Conservation (phyloP, 2,113 vertebrate species). For the Bombycilla garrulus region DNA sequence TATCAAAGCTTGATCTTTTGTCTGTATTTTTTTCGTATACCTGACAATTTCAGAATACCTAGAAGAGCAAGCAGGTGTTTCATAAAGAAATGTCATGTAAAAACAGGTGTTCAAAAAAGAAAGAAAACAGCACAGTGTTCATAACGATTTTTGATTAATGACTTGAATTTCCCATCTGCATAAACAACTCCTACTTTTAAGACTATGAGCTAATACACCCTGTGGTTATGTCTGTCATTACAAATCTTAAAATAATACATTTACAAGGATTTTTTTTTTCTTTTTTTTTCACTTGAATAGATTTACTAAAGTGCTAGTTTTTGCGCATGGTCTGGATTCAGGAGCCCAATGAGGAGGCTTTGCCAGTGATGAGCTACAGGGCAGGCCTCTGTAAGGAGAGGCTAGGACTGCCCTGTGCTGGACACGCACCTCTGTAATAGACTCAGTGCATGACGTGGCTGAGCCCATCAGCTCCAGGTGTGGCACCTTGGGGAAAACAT, state of each 20-base stretch:
- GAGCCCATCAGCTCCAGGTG: neutral
- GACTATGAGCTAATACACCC: neutral
- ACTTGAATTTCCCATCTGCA: neutral
- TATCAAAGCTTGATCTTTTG: neutral
- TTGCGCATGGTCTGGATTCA: neutral
- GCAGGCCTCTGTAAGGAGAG: neutral
- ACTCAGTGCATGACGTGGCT: neutral
- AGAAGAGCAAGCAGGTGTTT: neutral
- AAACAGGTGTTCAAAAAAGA: neutral
- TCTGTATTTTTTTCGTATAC: neutral
- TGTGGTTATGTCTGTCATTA: neutral
- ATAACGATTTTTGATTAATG: neutral
- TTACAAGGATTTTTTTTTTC: neutral
- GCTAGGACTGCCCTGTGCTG: neutral
- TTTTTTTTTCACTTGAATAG: neutral
- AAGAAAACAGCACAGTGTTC: neutral
- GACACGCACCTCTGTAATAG: neutral
- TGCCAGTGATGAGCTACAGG: neutral
- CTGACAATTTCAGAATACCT: neutral
- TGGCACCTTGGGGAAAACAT: neutral
- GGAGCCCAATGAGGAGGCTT: neutral
- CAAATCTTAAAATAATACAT: neutral
- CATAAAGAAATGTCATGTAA: neutral
- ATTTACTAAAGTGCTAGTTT: neutral
- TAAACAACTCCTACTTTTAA: neutral